Conservation (phyloP, 2,888 invertebrate species). For the Tenthredo mesomela region DNA sequence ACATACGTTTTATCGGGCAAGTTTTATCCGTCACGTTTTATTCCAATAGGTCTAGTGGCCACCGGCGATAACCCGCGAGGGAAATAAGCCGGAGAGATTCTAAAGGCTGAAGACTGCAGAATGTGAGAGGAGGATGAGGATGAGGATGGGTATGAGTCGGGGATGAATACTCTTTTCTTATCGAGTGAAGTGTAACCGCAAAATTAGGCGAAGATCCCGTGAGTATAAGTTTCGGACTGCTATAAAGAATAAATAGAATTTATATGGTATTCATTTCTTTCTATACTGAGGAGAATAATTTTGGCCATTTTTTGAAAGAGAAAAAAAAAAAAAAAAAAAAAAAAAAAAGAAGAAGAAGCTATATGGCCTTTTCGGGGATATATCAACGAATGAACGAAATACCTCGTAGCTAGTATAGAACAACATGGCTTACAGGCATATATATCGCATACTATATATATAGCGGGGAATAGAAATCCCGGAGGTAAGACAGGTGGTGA, state of each 20-base stretch:
- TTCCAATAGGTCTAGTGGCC: slow-evolving; percentile 34
- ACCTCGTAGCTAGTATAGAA: not conserved
- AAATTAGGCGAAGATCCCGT: not conserved
- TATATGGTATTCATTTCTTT: no score
- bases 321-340: no score
- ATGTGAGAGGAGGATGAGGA: not conserved
- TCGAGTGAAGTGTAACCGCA: not conserved
- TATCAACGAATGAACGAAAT: no score
- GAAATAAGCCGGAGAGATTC: slow-evolving; percentile 41
- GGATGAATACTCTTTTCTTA: slow-evolving; percentile 5
- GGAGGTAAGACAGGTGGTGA: slow-evolving; percentile 21
- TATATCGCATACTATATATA: no score
- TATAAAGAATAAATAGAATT: no score
- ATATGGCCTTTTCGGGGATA: no score
- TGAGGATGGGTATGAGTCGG: not conserved
- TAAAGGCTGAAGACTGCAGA: slow-evolving; percentile 8
- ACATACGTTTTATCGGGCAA: not conserved
- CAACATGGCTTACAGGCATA: not conserved
- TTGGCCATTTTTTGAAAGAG: no score
- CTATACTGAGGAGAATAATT: no score
- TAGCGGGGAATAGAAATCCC: not conserved
- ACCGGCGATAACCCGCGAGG: slow-evolving; percentile 47
- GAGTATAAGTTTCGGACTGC: not conserved
- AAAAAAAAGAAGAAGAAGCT: no score
- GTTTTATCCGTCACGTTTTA: slow-evolving; percentile 31